Evolutionary conservation across 1,140 invertebrate genomes (phyloP), one percentile per base, ranked within the genome.

Genomic region (Xylocopa sonorina): DNA sequence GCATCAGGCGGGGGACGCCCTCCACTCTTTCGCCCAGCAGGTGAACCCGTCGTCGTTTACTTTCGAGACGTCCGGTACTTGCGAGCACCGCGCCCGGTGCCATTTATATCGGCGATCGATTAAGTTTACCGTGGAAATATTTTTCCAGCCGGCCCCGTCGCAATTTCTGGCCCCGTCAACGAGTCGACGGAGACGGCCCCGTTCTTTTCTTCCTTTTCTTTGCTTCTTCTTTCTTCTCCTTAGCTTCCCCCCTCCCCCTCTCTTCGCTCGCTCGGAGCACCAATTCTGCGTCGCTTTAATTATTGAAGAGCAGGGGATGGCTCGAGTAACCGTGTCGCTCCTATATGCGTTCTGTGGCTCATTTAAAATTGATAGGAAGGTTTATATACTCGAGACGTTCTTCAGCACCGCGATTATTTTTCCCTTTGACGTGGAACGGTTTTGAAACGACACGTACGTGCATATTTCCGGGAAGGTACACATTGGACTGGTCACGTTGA

Each of bases 1-100:
- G 81, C 78, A 85, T 89, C 85, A 85, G 85, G n/a, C n/a, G n/a
- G 73, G 87, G 77, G 77, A 84, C 81, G 79, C 86, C n/a, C n/a
- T 82, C 66, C 71, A 53, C 82, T 81, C 82, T 74, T 72, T 63
- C 46, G 71, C 64, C 67, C 79, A 71, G 55, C 71, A 72, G 72
- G 55, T 38, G 66, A 43, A 78, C 27, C 53, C 50, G 3, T 16
- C 32, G 50, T 24, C 53, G 32, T 27, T 66, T 60, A 41, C 48
- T 4, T 34, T 57, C 50, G 57, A 60, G 71, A 72, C 29, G 51
- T 46, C 67, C 32, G 21, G 27, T 24, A 48, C 9, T n/a, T n/a
- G n/a, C 18, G 32, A 66, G 24, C n/a, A n/a, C n/a, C 27, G 58
- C 73, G 60, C 57, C n/a, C n/a, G n/a, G 66, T 53, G 60, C 57